Base-by-base conservation (phyloP, 2,797 vertebrate genomes). In the Ptychobarbus kaznakovi region DNA sequence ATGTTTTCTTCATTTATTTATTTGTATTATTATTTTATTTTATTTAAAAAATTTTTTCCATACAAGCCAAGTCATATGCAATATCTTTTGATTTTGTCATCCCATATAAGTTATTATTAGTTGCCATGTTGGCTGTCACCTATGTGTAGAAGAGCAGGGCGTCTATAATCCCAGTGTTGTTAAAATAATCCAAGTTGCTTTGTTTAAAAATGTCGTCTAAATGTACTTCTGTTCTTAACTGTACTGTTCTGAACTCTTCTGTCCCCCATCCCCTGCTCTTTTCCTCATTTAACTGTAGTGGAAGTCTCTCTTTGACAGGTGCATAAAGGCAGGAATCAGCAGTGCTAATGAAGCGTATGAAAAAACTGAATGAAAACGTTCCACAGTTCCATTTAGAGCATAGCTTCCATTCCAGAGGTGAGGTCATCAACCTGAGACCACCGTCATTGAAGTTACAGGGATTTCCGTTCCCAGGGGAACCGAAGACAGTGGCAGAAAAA, bases 301-400 rank as follows among this genome's bases (percentile, higher is more conserved):
- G 90, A 93, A 92, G 89, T 90, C 91, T 92, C 92, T 91, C 92
- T 92, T 92, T 94, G 93, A 94, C 94, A 94, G 92, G 93, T 93
- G 93, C 91, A 95, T 93, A 94, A 94, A 93, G 92, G 90, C 90
- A 87, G 87, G 90, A 92, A 90, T 90, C 91, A 94, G 89, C 87
- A 87, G 91, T 92, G 92, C 93, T 94, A 96, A 94, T 95, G 93
- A 94, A 92, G 93, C 93, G 88, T 95, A 92, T 86, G 89, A 78
- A 89, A 80, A 88, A 82, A 84, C 90, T 93, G 94, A 93, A 94
- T 92, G 72, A 82, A 81, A 81, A 93, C 92, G 87, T 93, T 92
- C 90, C 91, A 89, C 89, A 85, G 82, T 92, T 93, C 92, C 92
- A 94, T 94, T 85, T 92, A 92, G 92, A 92, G 89, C 93, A 93